Base-by-base conservation (phyloP, 1,140 invertebrate species). In the Vanessa tameamea region DNA sequence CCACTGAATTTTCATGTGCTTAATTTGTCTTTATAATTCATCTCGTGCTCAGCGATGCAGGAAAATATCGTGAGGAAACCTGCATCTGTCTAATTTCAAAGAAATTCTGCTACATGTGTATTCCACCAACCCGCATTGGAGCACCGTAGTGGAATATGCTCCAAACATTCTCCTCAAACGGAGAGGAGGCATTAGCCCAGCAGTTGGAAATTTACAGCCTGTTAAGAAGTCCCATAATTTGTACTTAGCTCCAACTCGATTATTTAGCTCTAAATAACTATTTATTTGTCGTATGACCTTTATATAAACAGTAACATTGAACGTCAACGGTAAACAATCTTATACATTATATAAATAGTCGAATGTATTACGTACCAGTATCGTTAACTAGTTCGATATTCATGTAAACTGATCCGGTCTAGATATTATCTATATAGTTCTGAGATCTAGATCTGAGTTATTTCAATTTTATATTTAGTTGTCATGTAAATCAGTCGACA, bases 321-420 rank as follows among this genome's bases (percentile, higher is more conserved):
- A 67, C 55, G 51, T 67, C 20, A 53, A 23, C 8, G 37, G 26
- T 64, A 16, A 7, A 53, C 15, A 16, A 12, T 26, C 16, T 14
- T 23, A 57, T 26, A 57, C 13, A 23, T 13, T 23, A 23, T 57
- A 23, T 57, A n/a, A 13, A 57, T 57, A 23, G 53, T 23, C 53
- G 53, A 57, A 57, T 57, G 53, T 57, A 61, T 15, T 31, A 61
- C 26, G 13, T 37, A 51, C 48, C 48, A 4, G 48, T 51, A 61
- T 37, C 31, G 8, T 16, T 68, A 57, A 68, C 51, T 55, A 67
- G 15, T 37, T 51, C 12, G n/a, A 3, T 67, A 67, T 67, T 67
- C 31, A 67, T 67, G 65, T 67, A 67, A 67, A 55, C 50, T 12
- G 65, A 67, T 67, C 65, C 65, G 16, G 65, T 66, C 20, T 7